Conservation (phyloP, 2,797 vertebrate genomes). For the Crenichthys baileyi region DNA sequence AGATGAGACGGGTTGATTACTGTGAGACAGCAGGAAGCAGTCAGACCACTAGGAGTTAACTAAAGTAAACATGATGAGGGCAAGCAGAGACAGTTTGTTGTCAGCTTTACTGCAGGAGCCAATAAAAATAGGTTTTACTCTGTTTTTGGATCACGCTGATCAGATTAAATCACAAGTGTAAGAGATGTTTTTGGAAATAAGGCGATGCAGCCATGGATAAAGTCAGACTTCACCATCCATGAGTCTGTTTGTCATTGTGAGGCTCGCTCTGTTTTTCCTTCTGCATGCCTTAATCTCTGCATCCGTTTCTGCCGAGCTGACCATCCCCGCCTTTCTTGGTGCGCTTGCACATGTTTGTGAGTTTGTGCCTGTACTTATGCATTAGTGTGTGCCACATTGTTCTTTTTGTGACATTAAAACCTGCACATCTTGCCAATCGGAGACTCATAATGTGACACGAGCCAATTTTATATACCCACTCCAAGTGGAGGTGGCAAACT, state of each 20-base stretch:
- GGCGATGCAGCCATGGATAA: slow-evolving; percentile 23
- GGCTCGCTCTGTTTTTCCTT: slow-evolving; percentile 26
- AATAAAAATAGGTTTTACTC: not conserved
- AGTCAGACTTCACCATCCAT: slow-evolving; percentile 50
- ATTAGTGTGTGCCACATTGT: not conserved
- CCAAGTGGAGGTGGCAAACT: slow-evolving; percentile 9
- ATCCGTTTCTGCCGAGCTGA: slow-evolving; percentile 17
- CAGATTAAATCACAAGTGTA: not conserved
- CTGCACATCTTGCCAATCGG: not conserved
- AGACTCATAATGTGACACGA: not conserved
- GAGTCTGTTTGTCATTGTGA: slow-evolving; percentile 22
- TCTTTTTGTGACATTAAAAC: slow-evolving; percentile 5
- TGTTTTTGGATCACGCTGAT: not conserved
- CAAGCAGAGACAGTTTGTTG: not conserved
- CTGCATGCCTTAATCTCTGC: slow-evolving; percentile 41
- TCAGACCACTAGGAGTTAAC: slow-evolving; percentile 1
- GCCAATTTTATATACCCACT: not conserved
- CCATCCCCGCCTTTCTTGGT: not conserved
- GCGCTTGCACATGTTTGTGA: not conserved
- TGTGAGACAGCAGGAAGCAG: slow-evolving; percentile 1
- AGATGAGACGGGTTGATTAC: slow-evolving; percentile 9
- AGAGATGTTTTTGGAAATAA: not conserved
- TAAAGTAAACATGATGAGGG: not conserved
- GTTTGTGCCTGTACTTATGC: not conserved
- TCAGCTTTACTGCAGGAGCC: not conserved